Base-by-base conservation (phyloP, 2,113 vertebrate species). In the Menura novaehollandiae region DNA sequence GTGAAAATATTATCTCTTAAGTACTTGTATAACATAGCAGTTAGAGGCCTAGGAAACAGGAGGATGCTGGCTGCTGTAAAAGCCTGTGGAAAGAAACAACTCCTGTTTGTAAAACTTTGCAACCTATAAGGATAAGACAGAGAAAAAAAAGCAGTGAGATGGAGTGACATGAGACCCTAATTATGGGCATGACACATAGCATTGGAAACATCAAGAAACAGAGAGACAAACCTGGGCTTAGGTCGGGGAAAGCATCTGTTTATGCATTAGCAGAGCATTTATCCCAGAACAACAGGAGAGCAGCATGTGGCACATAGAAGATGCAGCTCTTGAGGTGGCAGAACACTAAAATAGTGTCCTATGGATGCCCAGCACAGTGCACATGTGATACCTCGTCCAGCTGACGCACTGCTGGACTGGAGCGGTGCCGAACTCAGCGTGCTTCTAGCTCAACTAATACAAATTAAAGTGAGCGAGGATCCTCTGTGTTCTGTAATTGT, bases 371-470 rank as follows among this genome's bases (percentile, higher is more conserved):
- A 19, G 32, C 41, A 12, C 7, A 22, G 17, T 3, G 33, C 56
- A 28, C 28, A 1, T 8, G 33, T 13, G 51, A 24, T 1, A 35
- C 24, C 41, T 56, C 1, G 0, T 1, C 10, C 17, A 55, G 59
- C 32, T 5, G 4, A 41, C n/a, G 12, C 1, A 1, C 51, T 51
- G 59, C 33, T 26, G 10, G 15, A 15, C 27, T 16, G 24, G 7
- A 35, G 32, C 3, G 0, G 5, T n/a, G 26, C 6, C 59, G 43
- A n/a, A 44, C 49, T 23, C 47, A 39, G 20, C 1, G 3, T 43
- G 62, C 44, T 88, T 72, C 4, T 3, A 44, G 62, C 64, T 58
- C 56, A 41, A 2, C 59, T 67, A 14, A 24, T 6, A n/a, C 0
- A 9, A 46, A 69, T 35, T 12, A 14, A 19, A 55, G 46, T 7